phyloP scores from a whole-genome alignment of 2,888 invertebrate genomes.

The Pyrrhosoma nymphula region DNA sequence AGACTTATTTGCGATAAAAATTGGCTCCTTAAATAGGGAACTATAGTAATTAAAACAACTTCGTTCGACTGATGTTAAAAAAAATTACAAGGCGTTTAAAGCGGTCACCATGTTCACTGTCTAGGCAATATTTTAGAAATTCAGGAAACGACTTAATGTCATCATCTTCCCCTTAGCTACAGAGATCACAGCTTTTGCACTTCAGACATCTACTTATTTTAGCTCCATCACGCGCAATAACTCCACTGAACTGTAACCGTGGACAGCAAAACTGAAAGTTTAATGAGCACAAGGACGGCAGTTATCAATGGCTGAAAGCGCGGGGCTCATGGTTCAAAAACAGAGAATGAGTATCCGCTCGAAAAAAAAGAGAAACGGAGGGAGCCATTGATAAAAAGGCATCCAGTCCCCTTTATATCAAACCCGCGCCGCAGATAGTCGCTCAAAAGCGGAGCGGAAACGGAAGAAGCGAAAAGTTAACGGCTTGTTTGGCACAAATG shows the following conservation, averaged over 20 bases:
- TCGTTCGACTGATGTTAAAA: too few species aligned
- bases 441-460: slow-evolving; percentile 21
- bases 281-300: slow-evolving; percentile 63
- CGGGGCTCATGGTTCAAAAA: slow-evolving; percentile 39
- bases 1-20: too few species aligned
- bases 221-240: background rate
- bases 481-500: background rate
- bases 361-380: slow-evolving; percentile 17
- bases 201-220: slow-evolving; percentile 48
- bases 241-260: slow-evolving; percentile 59
- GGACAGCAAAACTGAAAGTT: slow-evolving; percentile 62
- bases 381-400: slow-evolving; percentile 49
- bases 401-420: slow-evolving; percentile 9
- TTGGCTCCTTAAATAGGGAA: too few species aligned
- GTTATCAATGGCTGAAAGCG: slow-evolving; percentile 43
- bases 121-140: too few species aligned
- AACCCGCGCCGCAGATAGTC: background rate
- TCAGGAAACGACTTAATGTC: background rate
- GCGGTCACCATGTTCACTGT: too few species aligned
- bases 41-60: too few species aligned
- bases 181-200: background rate
- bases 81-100: too few species aligned
- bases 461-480: slow-evolving; percentile 24
- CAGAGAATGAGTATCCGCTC: slow-evolving; percentile 49
- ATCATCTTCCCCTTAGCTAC: slow-evolving; percentile 19